Base-by-base conservation (phyloP, 2,888 invertebrate species). In the Drosophila borborema region DNA sequence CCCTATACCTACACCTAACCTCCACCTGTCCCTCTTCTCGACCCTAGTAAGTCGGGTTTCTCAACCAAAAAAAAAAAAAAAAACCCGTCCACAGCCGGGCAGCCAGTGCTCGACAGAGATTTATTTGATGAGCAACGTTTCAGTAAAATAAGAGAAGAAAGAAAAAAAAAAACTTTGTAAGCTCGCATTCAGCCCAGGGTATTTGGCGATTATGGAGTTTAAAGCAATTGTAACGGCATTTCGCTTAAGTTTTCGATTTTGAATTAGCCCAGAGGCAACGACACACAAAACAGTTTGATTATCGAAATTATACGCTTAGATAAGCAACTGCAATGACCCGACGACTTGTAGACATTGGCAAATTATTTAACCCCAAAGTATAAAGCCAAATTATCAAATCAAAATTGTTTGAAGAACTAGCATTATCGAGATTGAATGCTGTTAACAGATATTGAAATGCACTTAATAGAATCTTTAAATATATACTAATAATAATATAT, bases 121-220 rank as follows among this genome's bases (percentile, higher is more conserved):
- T 85, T 85, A 85, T 85, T 89, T 85, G 90, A 85, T 85, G 90
- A 89, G 88, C 74, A 65, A 64, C 61, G 72, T 68, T 76, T 60
- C 58, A 53, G 70, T 31, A 79, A 72, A 40, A 40, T 7, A 14
- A 34, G 3, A 20, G 14, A n/a, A 3, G 3, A 18, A 16, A 20
- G 14, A n/a, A 3, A 6, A 18, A 16, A 5, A 23, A 51, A 51
- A 76, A 72, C 41, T 60, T 53, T 81, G 82, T 76, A 84, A 81
- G 63, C 64, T 64, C 56, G 68, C 64, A 58, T 76, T 78, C 59
- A 67, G 84, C 74, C 72, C 61, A 53, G 80, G 74, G 63, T 66
- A 61, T 72, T 62, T 62, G 54, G 9, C 67, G 78, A 84, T 88
- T 88, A 88, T 88, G 76, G 77, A 61, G 64, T 82, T 80, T 74